These are phyloP conservation scores for Penelope pileata DNA, from an alignment of 2,113 vertebrate species.

Conservation along the genomic window DNA sequence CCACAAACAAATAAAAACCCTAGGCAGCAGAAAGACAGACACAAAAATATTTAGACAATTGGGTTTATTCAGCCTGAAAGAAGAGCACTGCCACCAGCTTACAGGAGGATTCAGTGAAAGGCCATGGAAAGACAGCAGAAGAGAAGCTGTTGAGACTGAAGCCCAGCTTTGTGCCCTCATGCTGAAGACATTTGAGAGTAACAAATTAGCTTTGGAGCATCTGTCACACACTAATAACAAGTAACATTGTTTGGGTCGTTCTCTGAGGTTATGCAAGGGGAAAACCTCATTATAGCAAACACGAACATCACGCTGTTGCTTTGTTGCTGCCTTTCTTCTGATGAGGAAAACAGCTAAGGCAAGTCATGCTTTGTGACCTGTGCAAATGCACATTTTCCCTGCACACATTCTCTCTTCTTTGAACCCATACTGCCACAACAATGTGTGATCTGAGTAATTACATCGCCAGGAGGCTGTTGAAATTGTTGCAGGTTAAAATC, in stretches of 20 bases:
- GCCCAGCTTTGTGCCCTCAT: background rate
- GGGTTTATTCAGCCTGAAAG: background rate
- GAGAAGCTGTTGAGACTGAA: background rate
- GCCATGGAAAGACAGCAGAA: rapidly evolving
- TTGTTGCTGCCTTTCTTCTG: background rate
- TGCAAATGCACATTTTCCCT: background rate
- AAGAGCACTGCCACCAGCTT: background rate
- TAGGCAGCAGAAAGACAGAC: background rate
- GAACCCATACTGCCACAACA: background rate
- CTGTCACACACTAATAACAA: background rate
- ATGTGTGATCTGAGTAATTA: background rate
- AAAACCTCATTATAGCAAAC: background rate
- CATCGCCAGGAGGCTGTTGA: background rate
- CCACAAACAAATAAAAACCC: background rate
- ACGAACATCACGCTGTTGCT: rapidly evolving
- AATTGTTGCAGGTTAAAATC: background rate
- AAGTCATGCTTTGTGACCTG: rapidly evolving
- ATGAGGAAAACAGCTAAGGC: background rate
- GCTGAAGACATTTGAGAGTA: background rate
- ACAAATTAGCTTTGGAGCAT: background rate
- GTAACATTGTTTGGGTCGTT: rapidly evolving
- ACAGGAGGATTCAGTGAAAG: background rate
- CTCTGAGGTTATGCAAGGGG: background rate
- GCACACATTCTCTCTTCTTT: background rate
- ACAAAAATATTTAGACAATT: background rate